phyloP scores from a whole-genome alignment of 2,113 vertebrate genomes.

The Orycteropus afer region DNA sequence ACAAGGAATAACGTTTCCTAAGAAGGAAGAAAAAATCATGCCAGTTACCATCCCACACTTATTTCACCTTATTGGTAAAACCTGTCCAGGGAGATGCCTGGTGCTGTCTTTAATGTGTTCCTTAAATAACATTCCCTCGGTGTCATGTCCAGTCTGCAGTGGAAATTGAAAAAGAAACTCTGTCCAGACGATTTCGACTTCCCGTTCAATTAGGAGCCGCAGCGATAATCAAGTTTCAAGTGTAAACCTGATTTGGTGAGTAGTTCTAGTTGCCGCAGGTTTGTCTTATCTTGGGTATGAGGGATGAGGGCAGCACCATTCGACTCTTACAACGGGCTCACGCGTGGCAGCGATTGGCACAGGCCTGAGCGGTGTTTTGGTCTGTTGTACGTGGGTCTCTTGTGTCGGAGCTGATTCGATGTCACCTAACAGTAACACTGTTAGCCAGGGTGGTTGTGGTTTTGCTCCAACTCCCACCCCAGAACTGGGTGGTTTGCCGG shows the following conservation, averaged over 20 bases:
- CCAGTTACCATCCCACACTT: neutral
- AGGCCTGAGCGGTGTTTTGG: no score
- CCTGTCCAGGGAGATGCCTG: neutral
- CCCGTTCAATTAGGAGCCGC: neutral
- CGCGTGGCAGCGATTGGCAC: no score
- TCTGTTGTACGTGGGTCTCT: no score
- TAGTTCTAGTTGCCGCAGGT: neutral
- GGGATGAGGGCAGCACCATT: fast-evolving
- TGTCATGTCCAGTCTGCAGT: neutral
- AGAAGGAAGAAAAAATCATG: neutral
- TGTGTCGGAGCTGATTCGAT: no score
- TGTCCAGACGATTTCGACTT: neutral
- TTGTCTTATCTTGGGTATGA: neutral
- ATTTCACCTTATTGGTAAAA: neutral
- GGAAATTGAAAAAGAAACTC: neutral
- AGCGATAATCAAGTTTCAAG: neutral
- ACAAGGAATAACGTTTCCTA: neutral
- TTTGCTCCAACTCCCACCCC: neutral
- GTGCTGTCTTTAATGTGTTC: neutral
- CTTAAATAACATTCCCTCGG: neutral
- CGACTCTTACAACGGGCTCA: no score
- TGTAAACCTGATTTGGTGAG: neutral
- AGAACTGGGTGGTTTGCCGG: no score
- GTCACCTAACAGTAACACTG: no score
- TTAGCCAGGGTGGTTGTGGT: neutral